These are phyloP conservation scores for Parus major DNA, from an alignment of 2,113 vertebrate genomes.

Conservation along the genomic window DNA sequence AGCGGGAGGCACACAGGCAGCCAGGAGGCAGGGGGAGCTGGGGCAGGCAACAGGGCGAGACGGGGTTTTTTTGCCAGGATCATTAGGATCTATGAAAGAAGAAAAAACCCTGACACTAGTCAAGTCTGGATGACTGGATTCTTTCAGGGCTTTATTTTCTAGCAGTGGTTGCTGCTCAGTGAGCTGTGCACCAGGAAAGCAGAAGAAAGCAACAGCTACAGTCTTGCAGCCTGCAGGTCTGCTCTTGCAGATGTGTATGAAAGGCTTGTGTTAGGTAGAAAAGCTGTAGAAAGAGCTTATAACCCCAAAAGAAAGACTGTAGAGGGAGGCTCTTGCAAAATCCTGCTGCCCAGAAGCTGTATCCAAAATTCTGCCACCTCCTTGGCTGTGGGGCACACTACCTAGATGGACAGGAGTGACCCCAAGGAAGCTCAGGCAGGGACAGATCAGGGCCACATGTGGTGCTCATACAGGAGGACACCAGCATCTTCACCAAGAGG, in stretches of 20 bases:
- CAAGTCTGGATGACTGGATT: not conserved
- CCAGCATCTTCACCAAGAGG: not conserved
- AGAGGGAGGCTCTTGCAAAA: not conserved
- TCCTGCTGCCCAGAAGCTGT: not conserved
- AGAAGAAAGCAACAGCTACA: not conserved
- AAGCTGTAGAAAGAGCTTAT: not conserved
- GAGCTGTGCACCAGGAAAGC: not conserved
- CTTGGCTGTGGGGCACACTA: not conserved
- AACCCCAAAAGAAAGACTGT: not conserved
- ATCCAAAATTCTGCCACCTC: not conserved
- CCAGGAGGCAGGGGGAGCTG: not conserved
- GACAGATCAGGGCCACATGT: fast-evolving
- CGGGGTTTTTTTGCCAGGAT: fast-evolving
- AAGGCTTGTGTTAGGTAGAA: not conserved
- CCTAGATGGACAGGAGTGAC: not conserved
- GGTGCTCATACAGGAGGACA: not conserved
- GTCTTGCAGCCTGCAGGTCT: not conserved
- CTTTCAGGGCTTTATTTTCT: not conserved
- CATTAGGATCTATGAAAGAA: not conserved
- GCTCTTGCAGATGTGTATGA: not conserved
- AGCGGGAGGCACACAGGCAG: not conserved
- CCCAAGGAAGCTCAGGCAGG: not conserved
- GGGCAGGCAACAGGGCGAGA: not conserved
- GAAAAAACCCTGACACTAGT: fast-evolving
- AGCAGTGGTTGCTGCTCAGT: not conserved